Evolutionary conservation across 2,797 vertebrate genomes (phyloP), one percentile per base, ranked within the genome.

Genomic region (Enteromius radiatus): DNA sequence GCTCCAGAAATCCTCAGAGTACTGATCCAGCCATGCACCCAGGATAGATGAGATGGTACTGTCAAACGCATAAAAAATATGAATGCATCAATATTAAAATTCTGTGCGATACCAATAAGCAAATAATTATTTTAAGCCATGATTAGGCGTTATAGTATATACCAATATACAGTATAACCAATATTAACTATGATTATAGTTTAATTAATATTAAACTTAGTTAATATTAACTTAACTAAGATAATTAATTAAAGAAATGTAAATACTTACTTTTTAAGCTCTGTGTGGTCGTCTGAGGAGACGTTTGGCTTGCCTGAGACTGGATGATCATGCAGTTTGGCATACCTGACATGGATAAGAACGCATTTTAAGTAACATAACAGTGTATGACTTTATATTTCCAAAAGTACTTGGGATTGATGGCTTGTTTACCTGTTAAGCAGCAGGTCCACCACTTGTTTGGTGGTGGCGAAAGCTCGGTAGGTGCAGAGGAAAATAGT

Each of bases 401-500:
- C 7, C 19, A 68, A 84, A 56, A 65, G 38, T 33, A 65, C 19
- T 38, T 4, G 4, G 14, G 54, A 10, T 61, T 59, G 14, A 70
- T 19, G 15, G 17, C 8, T 19, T 14, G 1, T 61, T 67, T 77
- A 99, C 98, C 97, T 97, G 94, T 97, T 96, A 75, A 99, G 96
- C 88, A 99, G 96, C 78, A 99, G 95, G 84, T 99, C 97, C 89
- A 99, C 95, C 88, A 99, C 98, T 93, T 98, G 97, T 89, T 95
- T 96, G 82, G 98, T 98, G 88, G 96, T 94, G 88, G 98, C 95
- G 0, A 99, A 99, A 80, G 97, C 96, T 9, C 98, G 96, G 93
- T 99, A 99, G 1, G 98, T 99, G 91, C 98, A 99, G 84, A 99
- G 94, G 93, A 99, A 99, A 92, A 99, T 96, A 91, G 98, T 99